Evolutionary conservation across 2,797 vertebrate genomes (phyloP), one percentile per base, ranked within the genome.

Genomic region (Platyrinchus mystaceus): DNA sequence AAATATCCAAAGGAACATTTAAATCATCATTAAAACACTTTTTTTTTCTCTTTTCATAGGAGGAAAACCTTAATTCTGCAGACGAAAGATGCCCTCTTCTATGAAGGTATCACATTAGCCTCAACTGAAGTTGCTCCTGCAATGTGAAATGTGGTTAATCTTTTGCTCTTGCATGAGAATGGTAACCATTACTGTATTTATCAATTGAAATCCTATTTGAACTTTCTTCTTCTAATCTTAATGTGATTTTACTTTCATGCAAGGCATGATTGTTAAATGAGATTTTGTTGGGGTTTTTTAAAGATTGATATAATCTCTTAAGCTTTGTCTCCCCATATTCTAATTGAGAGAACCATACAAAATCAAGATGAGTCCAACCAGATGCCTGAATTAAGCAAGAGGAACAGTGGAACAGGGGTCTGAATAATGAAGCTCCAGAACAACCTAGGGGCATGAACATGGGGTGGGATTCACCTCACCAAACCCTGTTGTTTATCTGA

Each of bases 361-460:
- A 87, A 69, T 34, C 0, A 2, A 77, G 20, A 12, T 37, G 20
- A 90, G 16, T 89, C 86, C 62, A 71, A 46, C 4, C 16, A 2
- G 4, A 7, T 62, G 22, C 20, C 43, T 47, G 24, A 89, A 79
- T 62, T 64, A 30, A 8, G 44, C 3, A 27, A 56, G 17, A 67
- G 11, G 26, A 89, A 76, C 14, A 55, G 32, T 47, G 12, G 6
- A 67, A 44, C 5, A 37, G 10, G 5, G 22, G 6, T 74, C 50
- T 69, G n/a, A 41, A 55, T 66, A 62, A 82, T 6, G 41, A 69
- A 47, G 23, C 30, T 71, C n/a, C 56, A 62, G 34, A 75, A 87
- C 15, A 69, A 27, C 9, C 2, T 0, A 52, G 27, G 3, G 15
- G 7, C 18, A 73, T 13, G 41, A 58, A 83, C 4, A 37, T 2